These are phyloP conservation scores for Eptatretus burgeri DNA, from an alignment of 2,113 vertebrate species.

Conservation along the genomic window DNA sequence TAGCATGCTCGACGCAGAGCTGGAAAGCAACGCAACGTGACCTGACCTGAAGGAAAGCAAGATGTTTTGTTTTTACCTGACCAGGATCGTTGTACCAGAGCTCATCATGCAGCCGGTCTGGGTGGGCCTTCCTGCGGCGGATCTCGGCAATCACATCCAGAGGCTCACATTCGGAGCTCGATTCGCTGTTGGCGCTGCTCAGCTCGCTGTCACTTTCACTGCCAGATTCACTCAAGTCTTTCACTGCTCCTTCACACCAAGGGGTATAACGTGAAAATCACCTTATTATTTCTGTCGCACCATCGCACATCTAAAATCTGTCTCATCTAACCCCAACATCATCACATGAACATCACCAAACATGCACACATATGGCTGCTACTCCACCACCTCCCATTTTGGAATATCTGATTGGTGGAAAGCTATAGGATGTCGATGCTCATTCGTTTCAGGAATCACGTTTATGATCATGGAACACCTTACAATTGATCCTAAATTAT, in stretches of 20 bases:
- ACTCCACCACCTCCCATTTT: too few species aligned
- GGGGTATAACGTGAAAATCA: constrained; percentile 12
- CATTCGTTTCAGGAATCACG: too few species aligned
- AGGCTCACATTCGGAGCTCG: constrained; percentile 13
- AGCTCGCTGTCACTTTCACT: constrained; percentile 2
- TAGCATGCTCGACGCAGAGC: neutral
- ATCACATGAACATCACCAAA: too few species aligned
- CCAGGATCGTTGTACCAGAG: constrained; percentile 95
- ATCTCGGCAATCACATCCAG: constrained; percentile 96
- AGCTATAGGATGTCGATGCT: too few species aligned
- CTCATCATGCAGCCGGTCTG: constrained; percentile 77
- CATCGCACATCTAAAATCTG: neutral
- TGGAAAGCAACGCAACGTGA: too few species aligned
- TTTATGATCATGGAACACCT: neutral
- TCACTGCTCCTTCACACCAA: constrained; percentile 67
- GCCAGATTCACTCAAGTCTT: constrained; percentile 34
- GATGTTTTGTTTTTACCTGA: constrained; percentile 26
- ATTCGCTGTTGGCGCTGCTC: neutral
- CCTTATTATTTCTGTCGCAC: neutral
- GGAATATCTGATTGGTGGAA: too few species aligned
- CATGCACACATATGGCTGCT: too few species aligned
- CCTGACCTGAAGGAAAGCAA: too few species aligned
- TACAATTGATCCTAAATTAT: neutral
- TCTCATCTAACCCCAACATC: neutral
- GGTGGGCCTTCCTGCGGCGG: constrained; percentile 84